These are phyloP conservation scores for Rhopilema esculentum DNA, from an alignment of 30 jellyfish, hydroid and myxozoan genomes.

Conservation along the genomic window DNA sequence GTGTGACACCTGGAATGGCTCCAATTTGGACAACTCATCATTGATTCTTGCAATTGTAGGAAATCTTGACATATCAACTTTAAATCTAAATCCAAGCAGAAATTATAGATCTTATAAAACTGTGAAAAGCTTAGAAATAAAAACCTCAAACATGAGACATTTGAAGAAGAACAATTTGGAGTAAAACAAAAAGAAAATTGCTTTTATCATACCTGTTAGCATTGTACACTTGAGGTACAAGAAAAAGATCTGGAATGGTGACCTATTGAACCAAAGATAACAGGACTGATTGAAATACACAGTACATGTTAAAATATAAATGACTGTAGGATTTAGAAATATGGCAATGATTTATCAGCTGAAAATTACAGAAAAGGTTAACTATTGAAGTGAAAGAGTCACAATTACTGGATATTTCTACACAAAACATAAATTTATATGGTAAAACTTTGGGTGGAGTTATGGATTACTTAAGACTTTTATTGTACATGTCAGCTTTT, in stretches of 20 bases:
- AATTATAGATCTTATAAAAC: neutral
- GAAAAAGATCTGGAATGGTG: conserved; percentile 91
- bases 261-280: conserved; percentile 56
- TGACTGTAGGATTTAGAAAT: too few species aligned
- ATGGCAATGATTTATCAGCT: too few species aligned
- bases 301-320: neutral
- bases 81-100: conserved; percentile 62
- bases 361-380: neutral
- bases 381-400: too few species aligned
- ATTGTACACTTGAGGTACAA: conserved; percentile 97
- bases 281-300: neutral
- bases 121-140: neutral
- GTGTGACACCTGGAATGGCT: conserved; percentile 84
- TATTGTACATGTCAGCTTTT: too few species aligned
- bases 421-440: too few species aligned
- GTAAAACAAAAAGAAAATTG: neutral
- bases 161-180: too few species aligned
- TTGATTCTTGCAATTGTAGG: conserved; percentile 90
- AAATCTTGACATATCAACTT: conserved; percentile 91
- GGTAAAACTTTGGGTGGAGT: too few species aligned
- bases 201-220: conserved; percentile 82
- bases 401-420: too few species aligned
- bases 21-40: conserved; percentile 69
- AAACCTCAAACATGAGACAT: neutral
- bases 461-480: too few species aligned